Percentiles rank a stretch among this genome's conserved stretches.
Conservation (phyloP, 2,113 vertebrate species). For the Chloebia gouldiae region DNA sequence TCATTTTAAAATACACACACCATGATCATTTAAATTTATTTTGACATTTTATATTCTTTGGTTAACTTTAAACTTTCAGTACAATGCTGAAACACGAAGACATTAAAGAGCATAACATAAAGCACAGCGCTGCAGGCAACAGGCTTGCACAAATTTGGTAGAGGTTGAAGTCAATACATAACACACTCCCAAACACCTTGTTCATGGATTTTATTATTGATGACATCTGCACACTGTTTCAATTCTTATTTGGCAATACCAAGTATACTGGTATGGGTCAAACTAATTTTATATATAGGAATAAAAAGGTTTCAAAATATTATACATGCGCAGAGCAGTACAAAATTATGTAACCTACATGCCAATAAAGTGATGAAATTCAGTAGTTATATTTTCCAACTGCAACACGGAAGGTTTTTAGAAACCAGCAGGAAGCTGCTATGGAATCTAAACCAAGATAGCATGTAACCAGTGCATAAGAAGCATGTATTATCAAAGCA, state of each 20-base stretch:
- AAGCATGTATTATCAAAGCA: not conserved
- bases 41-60: not conserved
- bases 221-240: constrained; percentile 20
- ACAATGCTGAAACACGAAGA: not conserved
- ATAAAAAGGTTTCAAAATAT: constrained; percentile 48
- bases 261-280: not conserved
- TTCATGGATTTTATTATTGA: constrained; percentile 47
- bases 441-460: not conserved
- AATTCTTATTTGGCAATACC: not conserved
- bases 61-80: not conserved
- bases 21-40: not conserved
- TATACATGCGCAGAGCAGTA: not conserved
- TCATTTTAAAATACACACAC: not conserved
- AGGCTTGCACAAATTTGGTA: constrained; percentile 40
- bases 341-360: not conserved
- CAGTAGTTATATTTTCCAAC: not conserved
- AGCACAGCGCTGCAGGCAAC: constrained; percentile 43
- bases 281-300: constrained; percentile 32
- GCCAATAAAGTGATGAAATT: not conserved
- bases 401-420: not conserved
- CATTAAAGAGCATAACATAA: constrained; percentile 38
- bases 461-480: not conserved
- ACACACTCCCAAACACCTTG: constrained; percentile 27
- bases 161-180: constrained; percentile 37
- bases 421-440: not conserved